These are phyloP conservation scores for Aegotheles bennettii DNA, from an alignment of 2,113 vertebrate genomes.

Conservation along the genomic window DNA sequence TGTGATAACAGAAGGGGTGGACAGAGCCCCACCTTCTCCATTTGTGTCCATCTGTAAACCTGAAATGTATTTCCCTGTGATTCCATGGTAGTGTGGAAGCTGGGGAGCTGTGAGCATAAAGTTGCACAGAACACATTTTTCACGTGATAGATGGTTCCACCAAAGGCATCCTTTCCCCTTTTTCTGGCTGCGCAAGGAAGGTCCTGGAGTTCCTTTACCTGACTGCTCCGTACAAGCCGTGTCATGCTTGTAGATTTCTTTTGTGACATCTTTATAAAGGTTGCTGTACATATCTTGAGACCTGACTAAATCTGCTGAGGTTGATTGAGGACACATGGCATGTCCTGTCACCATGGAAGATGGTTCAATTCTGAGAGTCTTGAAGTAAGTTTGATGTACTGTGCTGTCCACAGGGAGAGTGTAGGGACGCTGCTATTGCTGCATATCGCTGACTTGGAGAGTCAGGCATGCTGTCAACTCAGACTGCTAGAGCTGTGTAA, in stretches of 20 bases:
- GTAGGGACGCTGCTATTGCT: background rate
- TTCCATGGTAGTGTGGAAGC: background rate
- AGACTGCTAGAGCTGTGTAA: background rate
- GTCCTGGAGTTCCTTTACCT: background rate
- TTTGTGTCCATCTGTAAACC: background rate
- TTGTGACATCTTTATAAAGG: background rate
- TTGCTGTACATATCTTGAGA: background rate
- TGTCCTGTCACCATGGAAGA: background rate
- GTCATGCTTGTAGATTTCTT: background rate
- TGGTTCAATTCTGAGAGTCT: background rate
- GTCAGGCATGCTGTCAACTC: background rate
- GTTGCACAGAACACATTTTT: background rate
- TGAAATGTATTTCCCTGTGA: background rate
- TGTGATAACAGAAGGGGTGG: background rate
- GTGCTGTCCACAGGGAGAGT: background rate
- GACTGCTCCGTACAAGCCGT: background rate
- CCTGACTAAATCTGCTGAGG: background rate
- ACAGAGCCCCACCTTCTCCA: background rate
- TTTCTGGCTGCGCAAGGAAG: background rate
- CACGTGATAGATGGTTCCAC: background rate
- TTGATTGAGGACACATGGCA: background rate
- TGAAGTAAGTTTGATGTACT: background rate
- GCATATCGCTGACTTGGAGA: background rate
- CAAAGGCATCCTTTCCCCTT: background rate
- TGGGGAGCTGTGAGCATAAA: background rate